These are phyloP conservation scores for Callyntrura guangdongensis DNA, from an alignment of 2,888 invertebrate species.

Conservation along the genomic window DNA sequence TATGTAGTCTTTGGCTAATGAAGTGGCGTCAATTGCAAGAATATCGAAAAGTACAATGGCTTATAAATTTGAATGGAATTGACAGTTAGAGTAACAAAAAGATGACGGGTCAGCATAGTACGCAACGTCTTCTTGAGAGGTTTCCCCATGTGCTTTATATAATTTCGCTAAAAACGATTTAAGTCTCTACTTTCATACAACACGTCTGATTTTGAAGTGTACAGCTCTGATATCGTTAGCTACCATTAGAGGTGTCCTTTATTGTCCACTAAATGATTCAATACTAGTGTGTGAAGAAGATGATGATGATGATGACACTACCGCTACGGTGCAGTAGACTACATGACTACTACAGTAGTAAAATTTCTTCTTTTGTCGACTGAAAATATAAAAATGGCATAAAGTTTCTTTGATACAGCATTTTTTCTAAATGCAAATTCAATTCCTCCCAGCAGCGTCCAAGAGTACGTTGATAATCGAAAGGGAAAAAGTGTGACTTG, in stretches of 20 bases:
- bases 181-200: constrained; percentile 64
- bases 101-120: constrained; percentile 29
- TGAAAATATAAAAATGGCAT: not conserved
- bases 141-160: constrained; percentile 33
- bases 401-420: constrained; percentile 15
- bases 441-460: constrained; percentile 31
- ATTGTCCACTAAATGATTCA: not conserved
- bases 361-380: constrained; percentile 26
- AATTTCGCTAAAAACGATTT: constrained; percentile 15
- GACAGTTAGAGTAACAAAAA: constrained; percentile 44
- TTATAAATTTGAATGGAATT: constrained; percentile 45
- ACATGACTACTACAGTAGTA: constrained; percentile 8
- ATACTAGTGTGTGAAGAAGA: not conserved
- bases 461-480: constrained; percentile 40
- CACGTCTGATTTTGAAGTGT: not conserved
- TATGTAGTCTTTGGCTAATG: constrained; percentile 48
- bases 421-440: constrained; percentile 39
- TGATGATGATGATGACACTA: constrained; percentile 17
- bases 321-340: not conserved
- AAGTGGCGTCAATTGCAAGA: constrained; percentile 61
- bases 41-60: constrained; percentile 22
- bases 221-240: too few species aligned
- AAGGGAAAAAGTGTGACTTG: constrained; percentile 45
- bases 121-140: not conserved
- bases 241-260: not conserved